Percentiles rank a stretch among this genome's conserved stretches.
These are phyloP conservation scores for Chaenogobius annularis DNA, from an alignment of 2,113 vertebrate genomes.

Conservation along the genomic window DNA sequence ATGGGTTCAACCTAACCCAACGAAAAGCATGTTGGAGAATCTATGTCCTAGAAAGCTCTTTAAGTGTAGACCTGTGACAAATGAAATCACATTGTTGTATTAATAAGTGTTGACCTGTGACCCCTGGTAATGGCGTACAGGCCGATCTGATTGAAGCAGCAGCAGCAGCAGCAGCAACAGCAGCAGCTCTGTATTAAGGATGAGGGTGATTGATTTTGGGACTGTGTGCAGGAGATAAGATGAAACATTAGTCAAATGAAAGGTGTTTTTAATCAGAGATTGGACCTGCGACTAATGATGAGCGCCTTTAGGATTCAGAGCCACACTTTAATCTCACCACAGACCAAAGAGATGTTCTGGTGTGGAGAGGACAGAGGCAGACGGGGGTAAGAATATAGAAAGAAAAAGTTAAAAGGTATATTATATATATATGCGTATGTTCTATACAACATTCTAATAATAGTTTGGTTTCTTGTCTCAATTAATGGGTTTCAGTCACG, in stretches of 20 bases:
- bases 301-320: neutral
- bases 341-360: neutral
- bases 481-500: too few species aligned
- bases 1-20: neutral
- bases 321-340: constrained; percentile 4
- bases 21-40: neutral
- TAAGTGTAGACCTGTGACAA: neutral
- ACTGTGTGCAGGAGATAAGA: neutral
- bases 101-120: neutral
- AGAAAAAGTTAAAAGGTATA: too few species aligned
- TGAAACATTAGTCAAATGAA: constrained; percentile 9
- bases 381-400: too few species aligned
- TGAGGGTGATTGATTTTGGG: constrained; percentile 2
- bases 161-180: neutral
- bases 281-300: neutral
- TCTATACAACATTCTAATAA: too few species aligned
- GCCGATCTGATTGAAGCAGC: neutral
- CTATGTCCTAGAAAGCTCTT: neutral
- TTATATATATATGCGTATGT: too few species aligned
- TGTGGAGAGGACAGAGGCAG: neutral
- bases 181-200: neutral
- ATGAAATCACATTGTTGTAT: neutral
- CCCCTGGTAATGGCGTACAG: neutral
- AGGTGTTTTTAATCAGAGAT: constrained; percentile 10
- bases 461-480: neutral